These are phyloP conservation scores for Dipus sagitta DNA, from an alignment of 2,797 vertebrate species.

Conservation along the genomic window DNA sequence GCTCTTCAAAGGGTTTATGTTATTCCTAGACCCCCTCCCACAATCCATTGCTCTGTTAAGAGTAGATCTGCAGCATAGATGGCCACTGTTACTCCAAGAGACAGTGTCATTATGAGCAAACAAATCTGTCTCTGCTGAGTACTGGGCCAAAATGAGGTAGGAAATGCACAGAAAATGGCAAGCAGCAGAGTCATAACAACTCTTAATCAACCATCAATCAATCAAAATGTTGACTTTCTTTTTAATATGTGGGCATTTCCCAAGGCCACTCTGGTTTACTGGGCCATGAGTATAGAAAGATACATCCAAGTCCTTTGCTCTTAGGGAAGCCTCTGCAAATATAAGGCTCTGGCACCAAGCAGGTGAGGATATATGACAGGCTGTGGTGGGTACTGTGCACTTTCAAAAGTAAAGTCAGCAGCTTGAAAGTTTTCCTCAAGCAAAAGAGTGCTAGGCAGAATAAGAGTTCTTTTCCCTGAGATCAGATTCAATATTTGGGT, in stretches of 20 bases:
- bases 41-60: not conserved
- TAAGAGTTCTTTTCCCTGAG: not conserved
- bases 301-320: not conserved
- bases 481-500: not conserved
- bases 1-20: constrained; percentile 24
- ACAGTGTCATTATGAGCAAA: not conserved
- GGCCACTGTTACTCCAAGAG: not conserved
- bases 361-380: not conserved
- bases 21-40: not conserved
- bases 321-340: not conserved
- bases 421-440: not conserved
- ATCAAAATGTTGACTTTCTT: not conserved
- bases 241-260: constrained; percentile 39
- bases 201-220: not conserved
- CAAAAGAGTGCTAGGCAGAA: not conserved
- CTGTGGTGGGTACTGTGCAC: not conserved
- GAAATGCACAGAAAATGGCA: constrained; percentile 24
- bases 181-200: not conserved
- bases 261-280: not conserved
- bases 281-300: not conserved
- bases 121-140: not conserved
- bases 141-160: not conserved
- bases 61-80: not conserved
- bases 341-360: not conserved
- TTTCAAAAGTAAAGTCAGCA: not conserved